phyloP scores from a whole-genome alignment of 2,113 vertebrate species.

The Semicossyphus pulcher region DNA sequence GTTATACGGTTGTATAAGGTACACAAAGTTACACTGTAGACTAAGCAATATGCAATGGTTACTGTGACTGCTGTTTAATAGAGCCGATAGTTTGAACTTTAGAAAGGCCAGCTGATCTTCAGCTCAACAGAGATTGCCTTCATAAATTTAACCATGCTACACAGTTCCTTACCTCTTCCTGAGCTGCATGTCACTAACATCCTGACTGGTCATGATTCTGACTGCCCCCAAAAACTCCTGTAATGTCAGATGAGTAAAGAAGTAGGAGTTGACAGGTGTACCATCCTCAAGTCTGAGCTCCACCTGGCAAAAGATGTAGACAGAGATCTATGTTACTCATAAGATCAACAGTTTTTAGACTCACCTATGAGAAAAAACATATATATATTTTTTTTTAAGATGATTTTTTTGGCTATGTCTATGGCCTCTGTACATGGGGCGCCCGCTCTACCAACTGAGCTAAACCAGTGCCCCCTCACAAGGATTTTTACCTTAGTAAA shows the following conservation, averaged over 20 bases:
- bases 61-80: not conserved
- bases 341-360: too few species aligned
- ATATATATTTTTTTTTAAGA: too few species aligned
- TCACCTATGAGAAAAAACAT: too few species aligned
- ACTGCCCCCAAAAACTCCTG: constrained; percentile 93
- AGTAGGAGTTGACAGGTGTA: constrained; percentile 74
- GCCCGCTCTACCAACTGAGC: too few species aligned
- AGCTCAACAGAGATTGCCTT: not conserved
- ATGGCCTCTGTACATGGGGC: too few species aligned
- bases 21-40: not conserved
- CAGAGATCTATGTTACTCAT: too few species aligned
- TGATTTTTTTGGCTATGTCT: too few species aligned
- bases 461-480: too few species aligned
- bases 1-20: not conserved
- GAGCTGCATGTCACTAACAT: constrained; percentile 76
- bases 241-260: constrained; percentile 89
- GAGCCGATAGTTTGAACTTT: too few species aligned
- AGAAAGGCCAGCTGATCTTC: not conserved
- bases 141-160: not conserved
- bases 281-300: constrained; percentile 75
- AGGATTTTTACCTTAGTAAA: too few species aligned
- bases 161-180: constrained; percentile 66
- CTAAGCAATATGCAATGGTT: not conserved
- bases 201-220: constrained; percentile 85
- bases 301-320: constrained; percentile 64